Percentiles rank a stretch among this genome's conserved stretches.
phyloP scores from a whole-genome alignment of 1,140 invertebrate species.

The Teleopsis dalmanni region DNA sequence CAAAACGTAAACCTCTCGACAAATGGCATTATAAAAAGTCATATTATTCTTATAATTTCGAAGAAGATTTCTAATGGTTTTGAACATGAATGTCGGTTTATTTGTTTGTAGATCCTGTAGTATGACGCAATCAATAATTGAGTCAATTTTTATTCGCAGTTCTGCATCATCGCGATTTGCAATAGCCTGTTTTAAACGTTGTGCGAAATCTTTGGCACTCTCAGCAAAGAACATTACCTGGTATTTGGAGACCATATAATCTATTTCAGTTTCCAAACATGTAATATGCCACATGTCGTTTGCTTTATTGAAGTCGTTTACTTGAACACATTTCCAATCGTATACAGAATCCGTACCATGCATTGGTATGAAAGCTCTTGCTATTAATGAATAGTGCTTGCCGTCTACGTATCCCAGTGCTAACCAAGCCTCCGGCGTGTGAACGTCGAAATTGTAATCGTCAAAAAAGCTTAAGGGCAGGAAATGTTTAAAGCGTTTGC shows the following conservation, averaged over 20 bases:
- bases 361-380: slow-evolving; percentile 26
- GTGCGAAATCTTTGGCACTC: slow-evolving; percentile 27
- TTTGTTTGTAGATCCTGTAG: slow-evolving; percentile 31
- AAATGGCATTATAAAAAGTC: slow-evolving; percentile 1
- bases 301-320: slow-evolving; percentile 20
- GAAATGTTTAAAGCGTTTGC: slow-evolving; percentile 33
- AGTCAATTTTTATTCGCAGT: slow-evolving; percentile 30
- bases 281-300: slow-evolving; percentile 23
- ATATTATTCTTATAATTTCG: background rate
- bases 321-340: slow-evolving; percentile 26
- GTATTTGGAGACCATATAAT: slow-evolving; percentile 28
- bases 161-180: slow-evolving; percentile 29
- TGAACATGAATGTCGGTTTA: slow-evolving; percentile 13
- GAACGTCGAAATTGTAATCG: slow-evolving; percentile 30
- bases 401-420: slow-evolving; percentile 28
- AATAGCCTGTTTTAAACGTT: slow-evolving; percentile 26
- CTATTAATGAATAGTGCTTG: slow-evolving; percentile 27
- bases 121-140: slow-evolving; percentile 37
- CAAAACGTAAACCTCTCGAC: slow-evolving; percentile 25
- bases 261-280: slow-evolving; percentile 23
- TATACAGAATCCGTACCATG: slow-evolving; percentile 23
- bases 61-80: slow-evolving; percentile 1
- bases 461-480: slow-evolving; percentile 38
- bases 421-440: slow-evolving; percentile 31
- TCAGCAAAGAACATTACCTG: slow-evolving; percentile 41